Base-by-base conservation (phyloP, 2,113 vertebrate species). In the Pholis gunnellus region DNA sequence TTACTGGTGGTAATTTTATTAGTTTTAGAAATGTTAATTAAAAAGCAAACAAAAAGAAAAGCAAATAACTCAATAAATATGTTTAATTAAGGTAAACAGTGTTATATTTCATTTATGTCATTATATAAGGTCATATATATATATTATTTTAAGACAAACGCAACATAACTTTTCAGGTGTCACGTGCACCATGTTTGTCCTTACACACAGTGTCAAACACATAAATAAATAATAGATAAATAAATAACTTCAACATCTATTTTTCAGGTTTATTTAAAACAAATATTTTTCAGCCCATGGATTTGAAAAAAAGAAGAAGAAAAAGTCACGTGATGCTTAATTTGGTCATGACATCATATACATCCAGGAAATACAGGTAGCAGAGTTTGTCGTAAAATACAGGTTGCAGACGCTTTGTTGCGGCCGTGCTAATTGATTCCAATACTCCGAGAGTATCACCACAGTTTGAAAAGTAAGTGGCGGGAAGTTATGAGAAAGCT, bases 311-410 rank as follows among this genome's bases (percentile, higher is more conserved):
- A 42, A 42, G 2, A 42, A 22, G 5, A 38, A 40, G 38, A 40
- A 40, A 38, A 52, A 15, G n/a, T 73, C 79, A 74, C 29, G n/a
- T 74, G 71, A 69, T 3, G 13, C 52, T 25, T 48, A 17, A 18
- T 59, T 59, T 17, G 14, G 2, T 25, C 20, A 1, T 59, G 54
- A 68, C 34, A 31, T 67, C 22, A 1, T 11, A 14, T 18, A 13
- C 31, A 17, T 6, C 54, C 50, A 36, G 63, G 63, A 68, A 74
- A 29, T 8, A 1, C 20, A 60, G 42, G 40, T 50, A 1, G 44
- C 40, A 25, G 59, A 9, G 10, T 34, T 74, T 46, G 15, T 10
- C 1, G 0, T 4, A 20, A 48, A 60, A 20, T 29, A n/a, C 11
- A n/a, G 2, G 56, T n/a, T n/a, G 9, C 50, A 27, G 69, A 0